A percentile compares a stretch with the other conserved stretches of the same genome.
Conservation (phyloP, 2,888 invertebrate species). For the Mylabris sibirica region DNA sequence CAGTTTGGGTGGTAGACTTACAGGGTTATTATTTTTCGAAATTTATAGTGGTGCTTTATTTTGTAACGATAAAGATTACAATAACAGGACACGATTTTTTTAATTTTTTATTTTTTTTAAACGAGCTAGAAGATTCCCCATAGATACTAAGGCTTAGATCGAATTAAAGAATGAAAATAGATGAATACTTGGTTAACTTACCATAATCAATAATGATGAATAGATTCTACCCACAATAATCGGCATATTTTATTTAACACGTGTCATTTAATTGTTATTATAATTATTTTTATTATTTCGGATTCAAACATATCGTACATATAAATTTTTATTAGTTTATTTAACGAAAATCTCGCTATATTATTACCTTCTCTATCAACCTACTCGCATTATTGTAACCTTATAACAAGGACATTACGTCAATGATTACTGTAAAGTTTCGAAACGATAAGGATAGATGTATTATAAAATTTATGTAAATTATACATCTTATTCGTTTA, state of each 20-base stretch:
- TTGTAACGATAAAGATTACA: too few species aligned
- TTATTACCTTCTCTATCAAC: not conserved
- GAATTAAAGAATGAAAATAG: too few species aligned
- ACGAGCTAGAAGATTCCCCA: too few species aligned
- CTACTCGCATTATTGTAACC: not conserved
- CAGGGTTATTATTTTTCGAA: too few species aligned
- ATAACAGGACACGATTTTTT: too few species aligned
- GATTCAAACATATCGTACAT: not conserved
- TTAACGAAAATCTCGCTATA: not conserved
- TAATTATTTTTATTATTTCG: not conserved
- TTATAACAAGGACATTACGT: not conserved
- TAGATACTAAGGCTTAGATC: too few species aligned
- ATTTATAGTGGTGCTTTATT: too few species aligned
- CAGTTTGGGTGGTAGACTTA: too few species aligned
- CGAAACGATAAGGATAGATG: not conserved
- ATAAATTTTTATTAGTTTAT: not conserved
- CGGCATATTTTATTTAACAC: not conserved
- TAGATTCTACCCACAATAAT: not conserved
- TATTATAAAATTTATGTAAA: constrained; percentile 6
- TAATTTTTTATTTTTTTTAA: too few species aligned
- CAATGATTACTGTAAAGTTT: not conserved
- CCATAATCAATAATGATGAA: not conserved
- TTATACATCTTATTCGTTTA: not conserved
- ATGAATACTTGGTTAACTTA: not conserved
- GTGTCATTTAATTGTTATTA: not conserved